Evolutionary conservation across 30 jellyfish, hydroid and myxozoan species (phyloP).

Genomic region (Sanderia malayensis): DNA sequence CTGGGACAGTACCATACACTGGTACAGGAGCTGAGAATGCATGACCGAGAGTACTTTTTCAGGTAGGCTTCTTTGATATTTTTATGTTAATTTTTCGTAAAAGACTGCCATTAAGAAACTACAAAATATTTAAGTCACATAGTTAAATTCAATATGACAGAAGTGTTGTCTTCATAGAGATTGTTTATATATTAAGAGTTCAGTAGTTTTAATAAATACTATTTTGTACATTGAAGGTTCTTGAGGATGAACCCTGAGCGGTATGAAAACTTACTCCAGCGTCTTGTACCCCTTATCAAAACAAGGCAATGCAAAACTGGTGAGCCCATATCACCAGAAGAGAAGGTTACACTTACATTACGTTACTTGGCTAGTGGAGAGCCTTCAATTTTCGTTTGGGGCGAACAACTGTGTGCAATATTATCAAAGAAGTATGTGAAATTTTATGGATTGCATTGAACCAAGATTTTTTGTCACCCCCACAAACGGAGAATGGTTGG

Average conservation of each 20-base stretch:
- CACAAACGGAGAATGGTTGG: conserved; percentile 62
- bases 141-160: too few species aligned
- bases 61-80: conserved; percentile 1
- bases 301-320: conserved; percentile 27
- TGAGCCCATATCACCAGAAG: conserved; percentile 32
- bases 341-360: conserved; percentile 22
- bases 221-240: conserved; percentile 13
- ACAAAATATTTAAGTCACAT: too few species aligned
- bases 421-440: conserved; percentile 46
- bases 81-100: neutral
- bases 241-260: conserved; percentile 44
- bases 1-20: conserved; percentile 15
- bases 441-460: conserved; percentile 41
- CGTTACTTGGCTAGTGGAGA: conserved; percentile 34
- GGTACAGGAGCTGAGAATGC: conserved; percentile 37
- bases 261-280: conserved; percentile 12
- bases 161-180: too few species aligned
- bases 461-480: conserved; percentile 7
- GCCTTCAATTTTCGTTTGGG: conserved; percentile 57
- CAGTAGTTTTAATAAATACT: neutral
- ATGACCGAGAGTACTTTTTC: conserved; percentile 53
- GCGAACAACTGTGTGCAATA: conserved; percentile 29
- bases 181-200: too few species aligned
- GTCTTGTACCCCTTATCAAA: conserved; percentile 28
- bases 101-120: too few species aligned